Base-by-base conservation (phyloP, 2,113 vertebrate species). In the Cathartes aura region DNA sequence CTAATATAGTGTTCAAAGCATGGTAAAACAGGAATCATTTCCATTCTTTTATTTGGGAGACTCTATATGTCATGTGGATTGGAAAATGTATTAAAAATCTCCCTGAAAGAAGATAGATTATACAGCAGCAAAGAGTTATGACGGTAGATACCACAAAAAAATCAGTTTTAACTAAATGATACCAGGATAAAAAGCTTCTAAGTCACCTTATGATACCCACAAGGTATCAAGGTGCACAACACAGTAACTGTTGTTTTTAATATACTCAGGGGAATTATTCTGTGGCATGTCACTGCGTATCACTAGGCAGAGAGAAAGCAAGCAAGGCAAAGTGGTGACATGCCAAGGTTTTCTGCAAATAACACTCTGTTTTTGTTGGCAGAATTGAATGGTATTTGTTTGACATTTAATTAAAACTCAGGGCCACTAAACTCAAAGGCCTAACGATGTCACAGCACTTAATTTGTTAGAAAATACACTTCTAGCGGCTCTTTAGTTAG, bases 401-500 rank as follows among this genome's bases (percentile, higher is more conserved):
- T 96, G 96, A 97, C 95, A 96, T 98, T 97, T 98, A 97, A 97
- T 97, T 97, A 97, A 97, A 97, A 90, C 79, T 59, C 73, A 68
- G 80, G 56, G 52, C 30, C 52, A 66, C 89, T 88, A 92, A 95
- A 95, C 60, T 82, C 86, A 88, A 95, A 95, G 55, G 63, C 89
- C 59, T 97, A 97, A 89, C 82, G 45, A 93, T 95, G 91, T 90
- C 75, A 96, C 58, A 32, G 22, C 78, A 76, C 48, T 91, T 95
- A 82, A 85, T 94, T 87, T 89, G 74, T 86, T 68, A 89, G 55
- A 79, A 94, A 93, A 95, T 71, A 93, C 32, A 78, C 48, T 85
- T 83, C 73, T 66, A 48, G 60, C 15, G 11, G 43, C 36, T 78
- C 52, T 93, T 87, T 64, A 87, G 55, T 83, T 85, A 60, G 70